A percentile compares a stretch with the other conserved stretches of the same genome.
Evolutionary conservation across 2,797 vertebrate genomes (phyloP).

Genomic region (Leptatherina wallacei): DNA sequence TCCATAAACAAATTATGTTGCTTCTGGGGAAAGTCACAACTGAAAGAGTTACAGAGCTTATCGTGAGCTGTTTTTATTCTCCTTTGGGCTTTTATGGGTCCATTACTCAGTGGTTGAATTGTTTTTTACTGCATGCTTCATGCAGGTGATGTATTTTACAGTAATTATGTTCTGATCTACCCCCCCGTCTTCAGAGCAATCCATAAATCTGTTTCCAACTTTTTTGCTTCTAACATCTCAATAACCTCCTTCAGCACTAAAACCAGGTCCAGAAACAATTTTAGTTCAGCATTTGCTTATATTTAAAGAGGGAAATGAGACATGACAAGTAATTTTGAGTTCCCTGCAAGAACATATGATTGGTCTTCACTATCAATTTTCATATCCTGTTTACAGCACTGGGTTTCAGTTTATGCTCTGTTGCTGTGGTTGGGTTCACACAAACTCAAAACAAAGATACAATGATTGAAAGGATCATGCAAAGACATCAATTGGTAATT

Average conservation of each 20-base stretch:
- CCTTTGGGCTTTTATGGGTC: conserved; percentile 69
- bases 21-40: conserved; percentile 50
- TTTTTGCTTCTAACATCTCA: conserved; percentile 55
- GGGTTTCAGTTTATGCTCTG: conserved; percentile 10
- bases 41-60: conserved; percentile 63
- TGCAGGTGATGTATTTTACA: conserved; percentile 76
- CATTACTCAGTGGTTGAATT: conserved; percentile 69
- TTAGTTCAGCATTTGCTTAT: conserved; percentile 30
- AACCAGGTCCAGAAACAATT: conserved; percentile 21
- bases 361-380: conserved; percentile 17
- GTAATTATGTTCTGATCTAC: conserved; percentile 73
- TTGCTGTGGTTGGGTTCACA: conserved; percentile 25
- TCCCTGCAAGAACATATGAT: conserved; percentile 12
- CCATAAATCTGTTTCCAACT: conserved; percentile 63
- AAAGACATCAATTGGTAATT: conserved; percentile 65
- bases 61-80: conserved; percentile 65
- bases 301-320: conserved; percentile 39
- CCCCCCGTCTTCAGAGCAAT: conserved; percentile 47
- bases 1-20: conserved; percentile 73
- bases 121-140: conserved; percentile 61
- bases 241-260: conserved; percentile 36
- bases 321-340: conserved; percentile 3
- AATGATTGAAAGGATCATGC: conserved; percentile 51
- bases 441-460: conserved; percentile 28
- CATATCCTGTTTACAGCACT: conserved; percentile 30